Conservation (phyloP, 2,797 vertebrate species). For the Myotis vivesi region DNA sequence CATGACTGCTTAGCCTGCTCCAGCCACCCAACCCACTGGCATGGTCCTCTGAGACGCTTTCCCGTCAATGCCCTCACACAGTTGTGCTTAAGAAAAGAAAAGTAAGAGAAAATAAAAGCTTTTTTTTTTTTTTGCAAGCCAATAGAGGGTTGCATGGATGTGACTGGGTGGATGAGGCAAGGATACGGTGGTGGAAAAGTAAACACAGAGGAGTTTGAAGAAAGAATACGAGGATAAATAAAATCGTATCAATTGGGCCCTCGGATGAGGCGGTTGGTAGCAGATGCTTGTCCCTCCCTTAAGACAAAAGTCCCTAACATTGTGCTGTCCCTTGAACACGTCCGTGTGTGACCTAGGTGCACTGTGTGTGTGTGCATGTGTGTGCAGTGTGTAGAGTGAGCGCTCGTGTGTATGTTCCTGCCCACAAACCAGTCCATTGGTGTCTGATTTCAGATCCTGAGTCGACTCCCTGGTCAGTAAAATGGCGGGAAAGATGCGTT, state of each 20-base stretch:
- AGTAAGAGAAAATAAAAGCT: slow-evolving; percentile 15
- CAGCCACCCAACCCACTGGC: slow-evolving; percentile 59
- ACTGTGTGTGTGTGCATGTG: neutral
- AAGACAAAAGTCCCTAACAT: slow-evolving; percentile 67
- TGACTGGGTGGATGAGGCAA: neutral
- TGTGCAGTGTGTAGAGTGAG: neutral
- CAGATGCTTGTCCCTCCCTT: slow-evolving; percentile 70
- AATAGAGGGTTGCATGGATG: slow-evolving; percentile 22
- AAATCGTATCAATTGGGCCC: slow-evolving; percentile 52
- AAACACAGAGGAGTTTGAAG: neutral
- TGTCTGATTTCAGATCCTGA: slow-evolving; percentile 86
- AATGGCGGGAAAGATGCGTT: slow-evolving; percentile 79
- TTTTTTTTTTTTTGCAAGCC: slow-evolving; percentile 64
- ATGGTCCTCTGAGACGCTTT: slow-evolving; percentile 65
- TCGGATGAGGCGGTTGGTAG: slow-evolving; percentile 67
- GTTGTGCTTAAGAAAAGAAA: slow-evolving; percentile 71
- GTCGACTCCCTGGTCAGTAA: slow-evolving; percentile 84
- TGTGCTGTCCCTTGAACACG: slow-evolving; percentile 73
- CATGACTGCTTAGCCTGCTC: slow-evolving; percentile 40
- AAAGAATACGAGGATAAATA: slow-evolving; percentile 36
- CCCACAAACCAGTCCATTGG: slow-evolving; percentile 81
- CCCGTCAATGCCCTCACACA: slow-evolving; percentile 56
- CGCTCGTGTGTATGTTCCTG: slow-evolving; percentile 65
- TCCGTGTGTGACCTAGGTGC: slow-evolving; percentile 55
- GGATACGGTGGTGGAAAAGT: neutral